A percentile compares a stretch with the other conserved stretches of the same genome.
Conservation (phyloP, 2,113 vertebrate genomes). For the Tursiops truncatus region DNA sequence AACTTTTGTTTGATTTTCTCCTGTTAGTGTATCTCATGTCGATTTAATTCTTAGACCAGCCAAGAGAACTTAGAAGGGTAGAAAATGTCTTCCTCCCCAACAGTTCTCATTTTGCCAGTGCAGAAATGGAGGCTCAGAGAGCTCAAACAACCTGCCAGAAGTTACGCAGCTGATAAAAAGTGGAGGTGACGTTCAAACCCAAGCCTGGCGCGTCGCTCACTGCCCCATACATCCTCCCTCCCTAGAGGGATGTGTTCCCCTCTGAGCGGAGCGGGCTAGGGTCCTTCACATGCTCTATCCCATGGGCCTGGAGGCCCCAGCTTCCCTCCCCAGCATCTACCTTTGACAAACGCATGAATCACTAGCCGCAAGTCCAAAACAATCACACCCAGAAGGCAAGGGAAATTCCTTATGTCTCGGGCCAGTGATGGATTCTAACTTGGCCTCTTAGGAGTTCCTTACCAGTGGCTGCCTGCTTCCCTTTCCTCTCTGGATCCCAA, state of each 20-base stretch:
- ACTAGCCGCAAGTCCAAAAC: neutral
- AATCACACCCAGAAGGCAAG: neutral
- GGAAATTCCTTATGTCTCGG: neutral
- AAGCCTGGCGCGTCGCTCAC: rapidly evolving
- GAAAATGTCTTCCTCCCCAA: neutral
- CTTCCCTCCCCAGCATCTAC: neutral
- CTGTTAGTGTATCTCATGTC: neutral
- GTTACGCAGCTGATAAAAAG: neutral
- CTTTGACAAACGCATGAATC: neutral
- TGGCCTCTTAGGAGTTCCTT: neutral
- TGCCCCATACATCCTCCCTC: neutral
- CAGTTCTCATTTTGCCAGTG: neutral
- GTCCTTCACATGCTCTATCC: neutral
- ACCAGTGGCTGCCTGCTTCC: rapidly evolving
- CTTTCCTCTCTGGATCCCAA: neutral
- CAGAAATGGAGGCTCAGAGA: neutral
- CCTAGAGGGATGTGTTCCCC: neutral
- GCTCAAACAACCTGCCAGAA: neutral
- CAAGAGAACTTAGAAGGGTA: neutral
- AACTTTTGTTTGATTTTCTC: neutral
- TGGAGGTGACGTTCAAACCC: neutral
- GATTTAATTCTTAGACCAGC: neutral
- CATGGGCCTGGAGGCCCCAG: neutral
- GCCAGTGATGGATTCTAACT: neutral
- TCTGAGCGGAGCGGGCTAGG: neutral